phyloP scores from a whole-genome alignment of 2,797 vertebrate species.

The Sparus aurata region DNA sequence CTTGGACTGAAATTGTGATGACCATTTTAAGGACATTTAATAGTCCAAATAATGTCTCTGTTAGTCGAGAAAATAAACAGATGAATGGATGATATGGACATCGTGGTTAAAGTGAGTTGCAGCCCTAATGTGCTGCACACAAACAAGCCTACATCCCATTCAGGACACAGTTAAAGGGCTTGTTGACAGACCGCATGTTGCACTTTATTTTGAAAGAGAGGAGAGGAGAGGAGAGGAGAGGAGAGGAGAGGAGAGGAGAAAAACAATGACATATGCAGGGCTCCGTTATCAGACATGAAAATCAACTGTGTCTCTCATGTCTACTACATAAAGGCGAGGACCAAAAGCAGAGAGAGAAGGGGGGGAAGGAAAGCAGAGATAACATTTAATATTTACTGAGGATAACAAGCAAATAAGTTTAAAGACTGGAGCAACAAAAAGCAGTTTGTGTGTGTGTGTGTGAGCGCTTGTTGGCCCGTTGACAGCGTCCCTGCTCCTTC shows the following conservation, averaged over 20 bases:
- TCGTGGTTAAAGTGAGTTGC: not conserved
- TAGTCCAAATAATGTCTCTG: not conserved
- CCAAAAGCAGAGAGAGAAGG: conserved; percentile 1
- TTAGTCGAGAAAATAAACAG: not conserved
- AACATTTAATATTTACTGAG: conserved; percentile 44
- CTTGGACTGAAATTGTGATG: not conserved
- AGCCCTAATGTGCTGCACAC: not conserved
- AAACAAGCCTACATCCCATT: not conserved
- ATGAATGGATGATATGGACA: not conserved
- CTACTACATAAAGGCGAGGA: conserved; percentile 14
- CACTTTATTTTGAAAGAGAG: too few species aligned
- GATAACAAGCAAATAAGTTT: conserved; percentile 62
- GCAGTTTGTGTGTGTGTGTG: conserved; percentile 57
- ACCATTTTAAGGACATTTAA: not conserved
- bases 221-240: not conserved
- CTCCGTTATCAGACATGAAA: conserved; percentile 5
- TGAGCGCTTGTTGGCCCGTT: conserved; percentile 60
- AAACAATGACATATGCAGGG: not conserved
- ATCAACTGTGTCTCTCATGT: not conserved
- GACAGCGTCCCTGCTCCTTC: conserved; percentile 61
- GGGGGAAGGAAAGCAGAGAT: conserved; percentile 11
- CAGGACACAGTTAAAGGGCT: too few species aligned
- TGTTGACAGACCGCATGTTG: not conserved
- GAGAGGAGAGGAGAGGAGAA: not conserved
- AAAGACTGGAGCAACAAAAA: conserved; percentile 61